Evolutionary conservation across 2,888 invertebrate species (phyloP), one percentile per base, ranked within the genome.

Genomic region (Pristionchus maxplancki): DNA sequence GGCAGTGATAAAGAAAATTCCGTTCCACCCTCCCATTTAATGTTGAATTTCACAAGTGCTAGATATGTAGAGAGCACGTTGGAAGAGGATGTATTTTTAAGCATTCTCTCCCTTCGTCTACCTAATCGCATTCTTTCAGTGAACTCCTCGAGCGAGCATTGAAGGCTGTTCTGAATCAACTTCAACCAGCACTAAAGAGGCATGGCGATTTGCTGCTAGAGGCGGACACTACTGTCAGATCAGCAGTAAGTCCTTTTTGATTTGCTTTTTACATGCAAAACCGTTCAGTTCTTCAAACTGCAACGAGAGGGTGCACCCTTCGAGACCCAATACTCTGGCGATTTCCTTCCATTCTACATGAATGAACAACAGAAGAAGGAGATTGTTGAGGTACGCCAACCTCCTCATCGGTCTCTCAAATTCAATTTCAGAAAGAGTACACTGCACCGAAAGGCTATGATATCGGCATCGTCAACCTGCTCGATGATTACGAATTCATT

Each of bases 301-400:
- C 53, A 83, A 83, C 34, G 44, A 17, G 82, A 83, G 20, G 82
- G 82, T 17, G 34, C 44, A 11, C 53, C 82, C 3, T 83, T 83
- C 24, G 44, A 34, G 17, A 50, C 34, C 5, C 2, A n/a, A 6
- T 53, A 53, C 24, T 44, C 17, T 20, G 50, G 82, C 31, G 53
- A 83, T 50, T 83, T 50, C 82, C 24, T 83, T 4, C 82, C 82
- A 34, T 83, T 53, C 34, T 83, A 83, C 37, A 83, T 83, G 53
- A 83, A 83, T 83, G 34, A 53, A 20, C 6, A 31, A 1, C 82
- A 83, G 24, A 53, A 20, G 53, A 28, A 13, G 28, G 34, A 40
- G 0, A 83, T 50, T 44, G 1, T 53, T 24, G 24, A 58, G 24
- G 53, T 83, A 24, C n/a, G n/a, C n/a, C n/a, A n/a, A n/a, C n/a